These are phyloP conservation scores for Diceros bicornis DNA, from an alignment of 2,797 vertebrate species.

Conservation along the genomic window DNA sequence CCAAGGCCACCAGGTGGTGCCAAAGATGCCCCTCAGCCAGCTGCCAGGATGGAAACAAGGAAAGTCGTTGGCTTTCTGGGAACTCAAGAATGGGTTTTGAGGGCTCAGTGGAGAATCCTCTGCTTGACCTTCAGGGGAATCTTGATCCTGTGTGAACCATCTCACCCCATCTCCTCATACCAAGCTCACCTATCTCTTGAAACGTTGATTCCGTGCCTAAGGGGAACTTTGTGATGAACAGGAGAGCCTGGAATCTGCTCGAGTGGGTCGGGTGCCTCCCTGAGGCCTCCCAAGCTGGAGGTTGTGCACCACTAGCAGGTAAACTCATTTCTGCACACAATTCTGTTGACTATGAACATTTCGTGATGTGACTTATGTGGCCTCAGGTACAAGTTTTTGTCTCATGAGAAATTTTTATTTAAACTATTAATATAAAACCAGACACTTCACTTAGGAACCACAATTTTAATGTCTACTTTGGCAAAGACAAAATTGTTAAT, in stretches of 20 bases:
- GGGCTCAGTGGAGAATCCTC: neutral
- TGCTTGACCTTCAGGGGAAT: neutral
- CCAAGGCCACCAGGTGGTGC: neutral
- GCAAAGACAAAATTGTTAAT: neutral
- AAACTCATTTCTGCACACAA: neutral
- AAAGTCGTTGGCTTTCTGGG: neutral
- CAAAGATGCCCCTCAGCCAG: neutral
- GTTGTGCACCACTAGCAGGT: neutral
- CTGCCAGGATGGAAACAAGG: fast-evolving
- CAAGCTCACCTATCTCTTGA: neutral
- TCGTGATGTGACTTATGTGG: neutral
- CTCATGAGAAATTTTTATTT: neutral
- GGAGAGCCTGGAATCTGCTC: neutral
- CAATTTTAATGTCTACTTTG: neutral
- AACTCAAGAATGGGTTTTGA: neutral
- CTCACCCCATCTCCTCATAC: too few species aligned
- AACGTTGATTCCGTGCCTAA: neutral
- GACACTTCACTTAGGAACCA: neutral
- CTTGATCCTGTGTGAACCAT: neutral
- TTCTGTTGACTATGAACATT: neutral
- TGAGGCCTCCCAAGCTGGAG: neutral
- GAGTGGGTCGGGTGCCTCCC: too few species aligned
- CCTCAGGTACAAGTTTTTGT: neutral
- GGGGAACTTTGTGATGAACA: fast-evolving
- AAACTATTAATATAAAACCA: neutral